Base-by-base conservation (phyloP, 1,140 invertebrate species). In the Eumaeus atala region DNA sequence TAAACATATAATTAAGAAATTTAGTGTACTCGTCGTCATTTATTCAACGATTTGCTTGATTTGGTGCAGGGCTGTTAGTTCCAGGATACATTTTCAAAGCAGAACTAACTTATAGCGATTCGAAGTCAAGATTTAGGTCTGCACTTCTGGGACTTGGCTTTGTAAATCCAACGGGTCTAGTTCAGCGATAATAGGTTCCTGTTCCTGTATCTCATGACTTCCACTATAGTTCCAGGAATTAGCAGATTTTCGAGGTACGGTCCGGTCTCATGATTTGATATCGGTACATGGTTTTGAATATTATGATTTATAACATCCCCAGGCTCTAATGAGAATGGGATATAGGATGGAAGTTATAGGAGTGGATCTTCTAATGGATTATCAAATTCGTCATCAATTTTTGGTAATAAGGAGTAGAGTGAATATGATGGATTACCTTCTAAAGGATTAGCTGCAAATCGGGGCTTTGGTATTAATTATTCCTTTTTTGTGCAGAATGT, bases 391-490 rank as follows among this genome's bases (percentile, higher is more conserved):
- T 16, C 10, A 38, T 17, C 17, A 9, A 17, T 4, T 10, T 52
- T 37, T 18, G 16, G 12, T 10, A 5, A n/a, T 16, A 9, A 9
- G n/a, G 18, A 33, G 8, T 48, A 7, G 9, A 17, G 11, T 12
- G 12, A 38, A 6, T 6, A 5, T 12, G 11, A n/a, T 11, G 37
- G 5, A n/a, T 11, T 35, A 12, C 10, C 12, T 12, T 52, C 16
- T 17, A 47, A 1, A 34, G 51, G 59, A 48, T 61, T 51, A 8
- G 44, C 36, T 0, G 55, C 51, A 34, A 54, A 55, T 28, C 21
- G 21, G 58, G 1, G 58, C 58, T 28, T 18, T 44, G 5, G 58
- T 48, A 37, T 60, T 60, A 17, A n/a, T n/a, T n/a, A n/a, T n/a
- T n/a, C n/a, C n/a, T n/a, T n/a, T n/a, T n/a, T n/a, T n/a, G n/a